A percentile compares a stretch with the other conserved stretches of the same genome.
These are phyloP conservation scores for Diceros bicornis DNA, from an alignment of 2,797 vertebrate species.

Conservation along the genomic window DNA sequence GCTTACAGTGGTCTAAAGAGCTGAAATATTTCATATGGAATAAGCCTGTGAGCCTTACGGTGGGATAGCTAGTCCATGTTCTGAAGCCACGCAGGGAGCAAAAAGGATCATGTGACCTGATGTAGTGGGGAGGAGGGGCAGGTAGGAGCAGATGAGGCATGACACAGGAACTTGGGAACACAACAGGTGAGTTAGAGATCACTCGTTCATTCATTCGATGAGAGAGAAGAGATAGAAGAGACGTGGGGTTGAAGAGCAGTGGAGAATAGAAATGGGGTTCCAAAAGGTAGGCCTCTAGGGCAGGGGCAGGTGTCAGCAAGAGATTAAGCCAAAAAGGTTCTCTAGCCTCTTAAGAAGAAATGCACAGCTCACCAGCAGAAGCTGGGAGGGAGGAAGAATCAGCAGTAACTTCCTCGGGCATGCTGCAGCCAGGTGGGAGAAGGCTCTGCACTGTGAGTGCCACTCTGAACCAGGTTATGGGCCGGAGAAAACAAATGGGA, in stretches of 20 bases:
- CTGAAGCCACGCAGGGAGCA: background rate
- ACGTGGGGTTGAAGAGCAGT: background rate
- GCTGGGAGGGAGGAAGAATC: background rate
- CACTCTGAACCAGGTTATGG: background rate
- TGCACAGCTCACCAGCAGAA: background rate
- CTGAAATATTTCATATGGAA: background rate
- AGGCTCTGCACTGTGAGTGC: background rate
- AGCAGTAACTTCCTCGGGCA: accelerated
- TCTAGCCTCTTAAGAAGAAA: background rate
- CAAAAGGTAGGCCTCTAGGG: background rate
- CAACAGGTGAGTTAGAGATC: background rate
- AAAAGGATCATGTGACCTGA: background rate
- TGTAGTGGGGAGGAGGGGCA: background rate
- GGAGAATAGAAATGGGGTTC: background rate
- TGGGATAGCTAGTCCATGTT: background rate
- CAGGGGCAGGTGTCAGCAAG: background rate
- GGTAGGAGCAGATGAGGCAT: background rate
- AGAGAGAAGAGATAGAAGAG: background rate
- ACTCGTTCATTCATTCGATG: background rate
- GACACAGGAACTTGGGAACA: background rate
- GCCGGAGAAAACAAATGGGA: background rate
- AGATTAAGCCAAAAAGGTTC: background rate
- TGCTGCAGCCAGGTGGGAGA: background rate
- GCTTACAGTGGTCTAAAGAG: background rate
- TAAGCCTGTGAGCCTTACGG: background rate